phyloP scores from a whole-genome alignment of 2,888 invertebrate species.

The Agrotis segetum region DNA sequence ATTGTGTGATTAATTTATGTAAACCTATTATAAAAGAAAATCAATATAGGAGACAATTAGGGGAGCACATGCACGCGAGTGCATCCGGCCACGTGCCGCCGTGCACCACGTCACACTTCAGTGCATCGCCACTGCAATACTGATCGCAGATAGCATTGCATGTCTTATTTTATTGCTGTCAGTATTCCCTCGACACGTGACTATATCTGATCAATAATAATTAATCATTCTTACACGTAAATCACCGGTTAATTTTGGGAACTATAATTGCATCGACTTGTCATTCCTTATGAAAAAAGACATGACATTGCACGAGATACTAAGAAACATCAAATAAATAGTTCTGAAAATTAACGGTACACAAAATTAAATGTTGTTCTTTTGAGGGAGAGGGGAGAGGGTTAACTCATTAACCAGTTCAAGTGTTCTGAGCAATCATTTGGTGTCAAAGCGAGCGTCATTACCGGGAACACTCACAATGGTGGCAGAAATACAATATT shows the following conservation, averaged over 20 bases:
- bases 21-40: neutral
- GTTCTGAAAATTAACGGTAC: too few relatives aligned
- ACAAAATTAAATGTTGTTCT: neutral
- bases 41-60: conserved; percentile 5
- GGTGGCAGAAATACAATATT: conserved; percentile 76
- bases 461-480: conserved; percentile 58
- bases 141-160: neutral
- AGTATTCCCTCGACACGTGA: neutral
- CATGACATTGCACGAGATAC: too few relatives aligned
- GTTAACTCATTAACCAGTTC: conserved; percentile 3
- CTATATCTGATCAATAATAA: too few relatives aligned
- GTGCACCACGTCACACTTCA: conserved; percentile 13
- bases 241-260: too few relatives aligned
- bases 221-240: too few relatives aligned
- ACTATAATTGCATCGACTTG: too few relatives aligned
- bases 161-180: neutral
- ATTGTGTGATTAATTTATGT: neutral
- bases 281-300: too few relatives aligned
- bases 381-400: neutral
- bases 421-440: conserved; percentile 13
- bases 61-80: conserved; percentile 15
- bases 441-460: conserved; percentile 33
- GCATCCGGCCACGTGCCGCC: conserved; percentile 28
- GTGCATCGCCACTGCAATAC: neutral
- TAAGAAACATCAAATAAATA: neutral